Conservation (phyloP, 2,888 invertebrate genomes). For the Thecophora atra region DNA sequence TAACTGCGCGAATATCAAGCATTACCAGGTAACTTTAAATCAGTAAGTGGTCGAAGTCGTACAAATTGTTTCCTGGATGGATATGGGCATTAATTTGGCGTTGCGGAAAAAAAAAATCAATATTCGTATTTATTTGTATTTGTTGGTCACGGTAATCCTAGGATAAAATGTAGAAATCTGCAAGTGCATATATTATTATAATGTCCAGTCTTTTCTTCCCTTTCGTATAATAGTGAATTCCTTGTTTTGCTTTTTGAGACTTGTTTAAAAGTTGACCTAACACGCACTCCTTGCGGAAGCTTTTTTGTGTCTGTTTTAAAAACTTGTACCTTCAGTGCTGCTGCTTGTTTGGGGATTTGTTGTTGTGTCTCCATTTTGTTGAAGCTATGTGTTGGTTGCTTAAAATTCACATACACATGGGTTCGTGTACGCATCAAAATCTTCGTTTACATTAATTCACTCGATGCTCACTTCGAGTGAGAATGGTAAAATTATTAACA, state of each 20-base stretch:
- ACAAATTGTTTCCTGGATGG: background rate
- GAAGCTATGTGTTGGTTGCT: conserved; percentile 33
- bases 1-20: background rate
- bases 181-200: background rate
- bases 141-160: background rate
- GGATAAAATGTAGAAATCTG: background rate
- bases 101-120: background rate
- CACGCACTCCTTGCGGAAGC: conserved; percentile 32
- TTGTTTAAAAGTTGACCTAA: conserved; percentile 50
- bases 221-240: background rate
- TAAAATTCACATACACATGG: conserved; percentile 28
- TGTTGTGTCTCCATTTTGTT: conserved; percentile 37
- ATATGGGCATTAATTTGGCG: background rate
- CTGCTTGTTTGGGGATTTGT: conserved; percentile 22
- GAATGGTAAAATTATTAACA: conserved; percentile 32
- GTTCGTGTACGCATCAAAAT: background rate
- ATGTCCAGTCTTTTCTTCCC: background rate
- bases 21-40: conserved; percentile 20
- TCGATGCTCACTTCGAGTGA: conserved; percentile 25
- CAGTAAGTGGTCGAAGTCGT: background rate
- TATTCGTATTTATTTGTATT: background rate
- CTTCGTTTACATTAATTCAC: conserved; percentile 13
- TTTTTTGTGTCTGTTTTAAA: conserved; percentile 27
- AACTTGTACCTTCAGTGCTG: conserved; percentile 25
- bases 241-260: conserved; percentile 44